A percentile compares a stretch with the other conserved stretches of the same genome.
Conservation (phyloP, 2,113 vertebrate species). For the Anolis sagrei region DNA sequence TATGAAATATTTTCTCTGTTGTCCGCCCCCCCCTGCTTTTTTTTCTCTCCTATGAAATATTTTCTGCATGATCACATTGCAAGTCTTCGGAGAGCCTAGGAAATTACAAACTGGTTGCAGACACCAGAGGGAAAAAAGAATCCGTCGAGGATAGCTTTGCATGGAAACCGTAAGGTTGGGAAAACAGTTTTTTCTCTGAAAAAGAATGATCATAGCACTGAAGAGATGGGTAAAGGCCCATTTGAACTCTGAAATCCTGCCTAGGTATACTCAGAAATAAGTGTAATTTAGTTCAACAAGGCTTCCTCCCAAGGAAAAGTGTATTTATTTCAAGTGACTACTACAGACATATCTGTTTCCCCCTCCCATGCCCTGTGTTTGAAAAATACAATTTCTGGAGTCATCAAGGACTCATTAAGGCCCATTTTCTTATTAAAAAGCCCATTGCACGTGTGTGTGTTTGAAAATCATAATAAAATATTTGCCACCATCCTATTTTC, state of each 20-base stretch:
- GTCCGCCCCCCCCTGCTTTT: too few species aligned
- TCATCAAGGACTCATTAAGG: constrained; percentile 18
- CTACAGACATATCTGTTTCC: background rate
- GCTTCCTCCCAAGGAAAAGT: background rate
- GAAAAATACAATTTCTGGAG: background rate
- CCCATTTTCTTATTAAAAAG: background rate
- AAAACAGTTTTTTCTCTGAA: too few species aligned
- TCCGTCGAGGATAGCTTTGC: constrained; percentile 28
- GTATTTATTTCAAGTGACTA: background rate
- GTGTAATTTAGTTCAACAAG: background rate
- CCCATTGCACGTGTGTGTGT: background rate
- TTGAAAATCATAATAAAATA: constrained; percentile 18
- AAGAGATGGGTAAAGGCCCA: background rate
- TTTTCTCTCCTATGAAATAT: constrained; percentile 62
- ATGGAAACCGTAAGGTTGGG: background rate
- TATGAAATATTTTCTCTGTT: constrained; percentile 67
- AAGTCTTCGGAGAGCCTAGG: constrained; percentile 64
- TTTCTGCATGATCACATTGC: constrained; percentile 61
- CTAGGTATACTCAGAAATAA: background rate
- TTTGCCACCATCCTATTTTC: constrained; percentile 22
- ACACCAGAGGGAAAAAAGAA: constrained; percentile 40
- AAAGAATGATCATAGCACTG: background rate
- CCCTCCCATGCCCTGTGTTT: fast-evolving
- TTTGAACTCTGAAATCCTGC: background rate
- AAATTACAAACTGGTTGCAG: constrained; percentile 71